These are phyloP conservation scores for Nixonia krombeini DNA, from an alignment of 1,140 invertebrate species.

Conservation along the genomic window DNA sequence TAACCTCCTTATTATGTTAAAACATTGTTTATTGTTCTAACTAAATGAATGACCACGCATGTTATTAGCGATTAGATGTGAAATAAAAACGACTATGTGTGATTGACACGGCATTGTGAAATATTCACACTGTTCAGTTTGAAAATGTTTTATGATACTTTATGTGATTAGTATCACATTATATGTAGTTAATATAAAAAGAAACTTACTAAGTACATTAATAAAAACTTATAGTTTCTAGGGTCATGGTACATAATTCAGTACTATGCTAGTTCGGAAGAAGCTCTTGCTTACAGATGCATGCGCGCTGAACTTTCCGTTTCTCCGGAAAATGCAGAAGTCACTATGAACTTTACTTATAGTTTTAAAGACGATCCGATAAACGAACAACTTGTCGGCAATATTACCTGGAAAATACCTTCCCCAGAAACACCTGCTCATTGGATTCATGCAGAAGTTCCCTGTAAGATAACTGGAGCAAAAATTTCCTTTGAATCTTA, in stretches of 20 bases:
- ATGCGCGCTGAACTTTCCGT: constrained; percentile 84
- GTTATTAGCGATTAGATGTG: too few relatives aligned
- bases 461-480: constrained; percentile 77
- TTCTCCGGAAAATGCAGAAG: constrained; percentile 69
- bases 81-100: too few relatives aligned
- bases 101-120: too few relatives aligned
- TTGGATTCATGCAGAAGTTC: constrained; percentile 87
- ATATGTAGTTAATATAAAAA: too few relatives aligned
- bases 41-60: too few relatives aligned
- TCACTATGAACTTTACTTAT: constrained; percentile 90
- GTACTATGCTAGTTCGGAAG: constrained; percentile 89
- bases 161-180: too few relatives aligned
- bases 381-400: constrained; percentile 83
- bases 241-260: constrained; percentile 87
- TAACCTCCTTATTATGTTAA: too few relatives aligned
- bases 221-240: constrained; percentile 75
- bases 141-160: too few relatives aligned
- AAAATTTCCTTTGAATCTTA: neutral
- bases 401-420: constrained; percentile 88
- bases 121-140: too few relatives aligned
- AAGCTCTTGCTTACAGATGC: constrained; percentile 84
- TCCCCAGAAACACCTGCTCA: constrained; percentile 80
- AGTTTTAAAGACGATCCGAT: constrained; percentile 86
- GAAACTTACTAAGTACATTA: too few relatives aligned
- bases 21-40: too few relatives aligned